Evolutionary conservation across 2,888 invertebrate species (phyloP).

Genomic region (Scaptomyza tumidula): DNA sequence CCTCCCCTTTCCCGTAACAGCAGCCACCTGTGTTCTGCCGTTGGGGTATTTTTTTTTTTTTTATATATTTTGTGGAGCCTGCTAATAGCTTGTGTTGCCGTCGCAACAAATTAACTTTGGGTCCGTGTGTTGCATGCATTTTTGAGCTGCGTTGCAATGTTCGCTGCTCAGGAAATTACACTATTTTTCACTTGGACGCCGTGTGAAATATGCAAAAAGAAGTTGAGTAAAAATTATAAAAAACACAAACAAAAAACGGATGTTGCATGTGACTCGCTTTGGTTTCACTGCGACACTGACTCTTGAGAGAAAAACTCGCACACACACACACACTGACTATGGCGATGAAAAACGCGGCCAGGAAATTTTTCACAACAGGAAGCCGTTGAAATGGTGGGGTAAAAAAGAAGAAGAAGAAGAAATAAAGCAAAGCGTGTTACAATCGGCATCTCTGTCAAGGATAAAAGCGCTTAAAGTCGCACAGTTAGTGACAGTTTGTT

Average conservation of each 20-base stretch:
- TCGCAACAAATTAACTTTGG: slow-evolving; percentile 79
- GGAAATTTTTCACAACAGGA: slow-evolving; percentile 70
- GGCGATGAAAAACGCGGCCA: slow-evolving; percentile 36
- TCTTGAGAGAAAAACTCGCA: slow-evolving; percentile 57
- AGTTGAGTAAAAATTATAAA: too few relatives aligned
- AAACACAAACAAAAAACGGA: slow-evolving; percentile 54
- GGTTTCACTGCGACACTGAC: slow-evolving; percentile 39
- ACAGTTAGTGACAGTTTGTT: slow-evolving; percentile 79
- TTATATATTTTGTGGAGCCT: slow-evolving; percentile 46
- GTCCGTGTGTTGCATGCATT: slow-evolving; percentile 74
- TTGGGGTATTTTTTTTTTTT: not conserved
- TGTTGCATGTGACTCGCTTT: slow-evolving; percentile 73
- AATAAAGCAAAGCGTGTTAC: slow-evolving; percentile 26
- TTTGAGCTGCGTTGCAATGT: slow-evolving; percentile 49
- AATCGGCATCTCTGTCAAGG: slow-evolving; percentile 51
- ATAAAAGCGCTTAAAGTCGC: slow-evolving; percentile 80
- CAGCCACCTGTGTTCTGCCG: not conserved
- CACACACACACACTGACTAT: slow-evolving; percentile 6
- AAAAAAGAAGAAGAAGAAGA: not conserved
- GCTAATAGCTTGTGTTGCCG: slow-evolving; percentile 78
- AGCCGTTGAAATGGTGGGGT: slow-evolving; percentile 19
- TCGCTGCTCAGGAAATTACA: slow-evolving; percentile 64
- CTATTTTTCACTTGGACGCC: slow-evolving; percentile 76
- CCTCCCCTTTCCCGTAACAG: not conserved
- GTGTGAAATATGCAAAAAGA: slow-evolving; percentile 76